Base-by-base conservation (phyloP, 1,140 invertebrate genomes). In the Lanistes nyassanus region DNA sequence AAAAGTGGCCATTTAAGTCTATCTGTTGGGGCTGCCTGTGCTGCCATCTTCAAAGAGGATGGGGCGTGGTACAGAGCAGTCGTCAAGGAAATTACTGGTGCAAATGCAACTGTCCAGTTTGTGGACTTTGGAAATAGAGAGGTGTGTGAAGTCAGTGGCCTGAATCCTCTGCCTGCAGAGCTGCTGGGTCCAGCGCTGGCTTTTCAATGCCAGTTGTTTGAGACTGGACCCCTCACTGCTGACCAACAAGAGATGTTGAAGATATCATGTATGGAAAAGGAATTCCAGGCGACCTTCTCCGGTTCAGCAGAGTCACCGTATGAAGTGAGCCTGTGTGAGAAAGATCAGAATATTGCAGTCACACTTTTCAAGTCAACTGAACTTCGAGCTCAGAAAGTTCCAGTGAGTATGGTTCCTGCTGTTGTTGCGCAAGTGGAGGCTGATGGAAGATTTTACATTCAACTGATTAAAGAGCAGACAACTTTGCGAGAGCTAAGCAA, bases 31-130 rank as follows among this genome's bases (percentile, higher is more conserved):
- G 55, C 91, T 0, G 82, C 93, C 1, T 95, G 94, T 83, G 89
- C 93, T 42, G 94, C 94, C 0, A 90, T 92, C 73, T 95, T 93
- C 78, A 91, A 92, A 76, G 91, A 91, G 76, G 94, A 95, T 88
- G 85, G 88, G 29, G 90, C 91, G 69, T 95, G 94, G 93, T 95
- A 94, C 82, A 90, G 95, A 75, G 94, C 94, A 2, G 92, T 95
- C 23, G 88, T 94, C 0, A 93, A 76, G 37, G 34, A 72, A 4
- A 55, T 58, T 13, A 90, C 91, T n/a, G 76, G 64, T 51, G 65
- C 73, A 21, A 92, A 94, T 29, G 93, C 92, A 19, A 93, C 92
- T 0, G 92, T 96, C 0, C 90, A 92, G 34, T 96, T 95, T 81
- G 92, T 96, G 4, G 95, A 96, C 85, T 91, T 90, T 81, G 91